phyloP scores from a whole-genome alignment of 1,140 invertebrate genomes.

The Drosophila punjabiensis region DNA sequence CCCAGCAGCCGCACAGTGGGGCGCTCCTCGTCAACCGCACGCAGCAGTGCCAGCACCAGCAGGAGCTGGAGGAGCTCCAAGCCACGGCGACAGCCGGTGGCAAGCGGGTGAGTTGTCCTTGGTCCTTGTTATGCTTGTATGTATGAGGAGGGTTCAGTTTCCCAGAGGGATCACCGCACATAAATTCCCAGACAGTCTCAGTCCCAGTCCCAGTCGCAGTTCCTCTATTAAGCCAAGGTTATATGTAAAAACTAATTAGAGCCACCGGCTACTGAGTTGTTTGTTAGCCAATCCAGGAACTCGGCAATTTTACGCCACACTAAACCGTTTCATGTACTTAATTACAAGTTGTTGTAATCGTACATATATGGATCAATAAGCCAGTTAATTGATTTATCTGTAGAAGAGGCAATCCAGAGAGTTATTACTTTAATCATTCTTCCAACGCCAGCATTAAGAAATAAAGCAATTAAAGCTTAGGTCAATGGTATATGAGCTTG shows the following conservation, averaged over 20 bases:
- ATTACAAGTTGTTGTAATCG: neutral
- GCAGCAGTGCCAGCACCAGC: slow-evolving; percentile 53
- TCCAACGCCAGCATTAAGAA: neutral
- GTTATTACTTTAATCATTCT: slow-evolving; percentile 6
- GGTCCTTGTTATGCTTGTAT: neutral
- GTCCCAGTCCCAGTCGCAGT: slow-evolving; percentile 6
- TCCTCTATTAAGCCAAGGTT: neutral
- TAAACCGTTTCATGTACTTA: slow-evolving; percentile 23
- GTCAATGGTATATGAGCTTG: neutral
- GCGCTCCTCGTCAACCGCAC: slow-evolving; percentile 46
- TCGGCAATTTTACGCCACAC: slow-evolving; percentile 15
- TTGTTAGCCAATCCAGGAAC: slow-evolving; percentile 21
- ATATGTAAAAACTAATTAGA: slow-evolving; percentile 15
- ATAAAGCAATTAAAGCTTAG: slow-evolving; percentile 1
- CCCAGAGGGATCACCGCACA: slow-evolving; percentile 6
- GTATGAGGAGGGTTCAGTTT: neutral
- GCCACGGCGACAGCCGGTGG: slow-evolving; percentile 23
- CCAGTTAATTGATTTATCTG: slow-evolving; percentile 2
- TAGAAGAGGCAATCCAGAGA: neutral
- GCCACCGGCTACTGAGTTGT: slow-evolving; percentile 3
- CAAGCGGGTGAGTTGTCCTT: slow-evolving; percentile 44
- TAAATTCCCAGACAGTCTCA: slow-evolving; percentile 15
- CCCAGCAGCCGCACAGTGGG: slow-evolving; percentile 56
- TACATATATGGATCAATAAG: slow-evolving; percentile 9
- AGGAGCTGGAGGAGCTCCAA: slow-evolving; percentile 42